A percentile compares a stretch with the other conserved stretches of the same genome.
These are phyloP conservation scores for Scaptomyza graminum DNA, from an alignment of 1,140 invertebrate genomes.

Conservation along the genomic window DNA sequence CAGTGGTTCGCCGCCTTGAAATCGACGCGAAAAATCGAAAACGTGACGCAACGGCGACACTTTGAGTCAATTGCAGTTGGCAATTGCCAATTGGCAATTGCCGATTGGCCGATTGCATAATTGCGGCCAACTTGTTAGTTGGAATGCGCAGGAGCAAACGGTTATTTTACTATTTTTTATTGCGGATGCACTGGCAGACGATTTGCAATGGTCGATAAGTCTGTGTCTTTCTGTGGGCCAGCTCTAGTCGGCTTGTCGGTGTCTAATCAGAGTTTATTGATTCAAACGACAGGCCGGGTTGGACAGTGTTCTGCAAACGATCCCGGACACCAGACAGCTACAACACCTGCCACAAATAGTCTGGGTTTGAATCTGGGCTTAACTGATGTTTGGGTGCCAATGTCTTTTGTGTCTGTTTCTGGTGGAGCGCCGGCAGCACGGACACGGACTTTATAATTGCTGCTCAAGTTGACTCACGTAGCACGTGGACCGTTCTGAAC, in stretches of 20 bases:
- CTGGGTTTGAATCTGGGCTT: conserved; percentile 21
- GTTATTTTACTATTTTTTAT: conserved; percentile 62
- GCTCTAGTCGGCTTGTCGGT: conserved; percentile 14
- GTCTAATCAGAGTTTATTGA: conserved; percentile 56
- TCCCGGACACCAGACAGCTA: conserved; percentile 10
- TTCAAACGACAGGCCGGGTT: conserved; percentile 48
- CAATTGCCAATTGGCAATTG: conserved; percentile 11
- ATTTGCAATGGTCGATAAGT: conserved; percentile 66
- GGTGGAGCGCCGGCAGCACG: conserved; percentile 42
- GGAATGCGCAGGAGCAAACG: conserved; percentile 65
- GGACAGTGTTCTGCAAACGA: conserved; percentile 6
- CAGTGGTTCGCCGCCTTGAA: conserved; percentile 12
- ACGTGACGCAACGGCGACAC: conserved; percentile 69
- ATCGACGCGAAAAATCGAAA: conserved; percentile 38
- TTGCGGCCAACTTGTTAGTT: conserved; percentile 52
- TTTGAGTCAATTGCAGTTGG: conserved; percentile 66
- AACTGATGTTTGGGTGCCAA: conserved; percentile 61
- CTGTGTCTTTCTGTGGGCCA: conserved; percentile 55
- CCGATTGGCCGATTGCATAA: conserved; percentile 67
- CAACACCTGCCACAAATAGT: conserved; percentile 43
- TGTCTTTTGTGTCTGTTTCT: conserved; percentile 27
- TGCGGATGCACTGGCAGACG: conserved; percentile 77
- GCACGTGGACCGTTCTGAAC: conserved; percentile 55
- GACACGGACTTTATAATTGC: conserved; percentile 75
- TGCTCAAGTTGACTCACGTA: conserved; percentile 73